These are phyloP conservation scores for Deilephila porcellus DNA, from an alignment of 2,888 invertebrate species.

Conservation along the genomic window DNA sequence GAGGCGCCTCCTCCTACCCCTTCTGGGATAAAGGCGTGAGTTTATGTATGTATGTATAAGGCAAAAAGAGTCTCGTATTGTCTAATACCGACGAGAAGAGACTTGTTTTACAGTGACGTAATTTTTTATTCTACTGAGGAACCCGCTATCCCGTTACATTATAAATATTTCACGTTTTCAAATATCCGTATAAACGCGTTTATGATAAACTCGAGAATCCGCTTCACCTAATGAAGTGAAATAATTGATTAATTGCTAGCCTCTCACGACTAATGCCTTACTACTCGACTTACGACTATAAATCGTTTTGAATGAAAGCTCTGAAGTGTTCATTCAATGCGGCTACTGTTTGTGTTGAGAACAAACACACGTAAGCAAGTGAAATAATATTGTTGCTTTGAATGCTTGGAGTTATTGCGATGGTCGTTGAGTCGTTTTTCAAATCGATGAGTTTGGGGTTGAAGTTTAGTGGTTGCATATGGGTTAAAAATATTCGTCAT, in stretches of 20 bases:
- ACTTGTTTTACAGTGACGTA: too few species aligned
- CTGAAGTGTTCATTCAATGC: constrained; percentile 23
- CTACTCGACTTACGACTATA: constrained; percentile 46
- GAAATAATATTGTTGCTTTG: not conserved
- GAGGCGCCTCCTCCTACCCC: too few species aligned
- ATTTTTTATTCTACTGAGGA: too few species aligned
- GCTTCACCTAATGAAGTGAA: constrained; percentile 64
- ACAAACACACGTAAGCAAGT: not conserved
- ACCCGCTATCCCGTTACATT: too few species aligned
- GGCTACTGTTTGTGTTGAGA: constrained; percentile 8
- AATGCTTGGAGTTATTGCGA: not conserved
- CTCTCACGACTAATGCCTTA: constrained; percentile 59
- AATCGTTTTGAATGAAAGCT: constrained; percentile 34
- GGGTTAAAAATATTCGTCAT: too few species aligned
- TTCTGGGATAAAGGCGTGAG: too few species aligned
- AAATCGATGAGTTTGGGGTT: not conserved
- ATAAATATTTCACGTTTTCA: not conserved
- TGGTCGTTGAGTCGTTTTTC: not conserved
- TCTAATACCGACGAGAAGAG: too few species aligned
- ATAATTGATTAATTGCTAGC: constrained; percentile 76
- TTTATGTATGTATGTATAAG: too few species aligned
- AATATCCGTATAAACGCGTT: not conserved
- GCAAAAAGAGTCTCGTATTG: too few species aligned
- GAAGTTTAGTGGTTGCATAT: too few species aligned
- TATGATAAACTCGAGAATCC: constrained; percentile 18